phyloP scores from a whole-genome alignment of 2,888 invertebrate genomes.

The Coronaproctus castanopsis region DNA sequence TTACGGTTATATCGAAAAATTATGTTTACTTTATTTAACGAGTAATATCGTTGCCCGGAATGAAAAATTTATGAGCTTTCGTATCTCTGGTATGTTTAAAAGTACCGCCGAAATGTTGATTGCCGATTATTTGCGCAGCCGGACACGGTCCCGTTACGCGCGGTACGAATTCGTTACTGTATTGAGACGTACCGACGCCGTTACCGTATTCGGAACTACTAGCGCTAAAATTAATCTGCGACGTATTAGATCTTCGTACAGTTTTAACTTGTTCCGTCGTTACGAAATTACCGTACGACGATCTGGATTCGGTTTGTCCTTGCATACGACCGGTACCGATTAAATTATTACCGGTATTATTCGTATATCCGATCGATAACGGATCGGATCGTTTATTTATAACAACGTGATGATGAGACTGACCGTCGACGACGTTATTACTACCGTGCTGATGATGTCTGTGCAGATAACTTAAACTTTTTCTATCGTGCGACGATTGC shows the following conservation, averaged over 20 bases:
- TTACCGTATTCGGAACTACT: constrained; percentile 24
- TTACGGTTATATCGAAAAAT: no score
- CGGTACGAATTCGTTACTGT: constrained; percentile 55
- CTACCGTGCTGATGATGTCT: constrained; percentile 29
- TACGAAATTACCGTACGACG: constrained; percentile 47
- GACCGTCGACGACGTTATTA: constrained; percentile 6
- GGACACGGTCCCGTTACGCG: constrained; percentile 57
- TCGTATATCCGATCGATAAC: neutral
- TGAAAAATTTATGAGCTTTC: constrained; percentile 64
- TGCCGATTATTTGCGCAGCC: constrained; percentile 51
- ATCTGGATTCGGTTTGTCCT: constrained; percentile 47
- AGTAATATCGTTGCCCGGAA: constrained; percentile 29
- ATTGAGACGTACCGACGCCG: constrained; percentile 23
- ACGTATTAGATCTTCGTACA: constrained; percentile 38
- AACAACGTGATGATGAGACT: neutral
- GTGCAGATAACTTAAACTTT: constrained; percentile 59
- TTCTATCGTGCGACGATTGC: constrained; percentile 45
- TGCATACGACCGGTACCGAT: constrained; percentile 44
- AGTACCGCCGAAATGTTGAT: constrained; percentile 36
- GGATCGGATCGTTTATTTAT: constrained; percentile 4
- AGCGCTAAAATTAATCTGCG: constrained; percentile 56
- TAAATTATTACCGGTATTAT: constrained; percentile 49
- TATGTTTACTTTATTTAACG: no score
- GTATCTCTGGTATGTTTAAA: constrained; percentile 70
- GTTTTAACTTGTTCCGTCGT: constrained; percentile 38